Base-by-base conservation (phyloP, 1,140 invertebrate species). In the Teleopsis dalmanni region DNA sequence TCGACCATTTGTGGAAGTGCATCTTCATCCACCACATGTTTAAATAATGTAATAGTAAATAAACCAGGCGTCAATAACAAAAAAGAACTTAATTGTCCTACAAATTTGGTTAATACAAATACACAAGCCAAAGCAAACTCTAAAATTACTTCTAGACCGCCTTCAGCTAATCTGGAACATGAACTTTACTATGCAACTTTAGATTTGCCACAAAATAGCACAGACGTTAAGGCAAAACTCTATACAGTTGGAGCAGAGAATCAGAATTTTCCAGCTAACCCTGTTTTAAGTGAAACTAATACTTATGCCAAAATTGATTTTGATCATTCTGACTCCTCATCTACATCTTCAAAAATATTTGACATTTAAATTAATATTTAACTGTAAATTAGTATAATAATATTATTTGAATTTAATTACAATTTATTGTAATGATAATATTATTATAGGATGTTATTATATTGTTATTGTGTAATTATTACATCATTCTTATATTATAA, bases 251-350 rank as follows among this genome's bases (percentile, higher is more conserved):
- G 31, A 29, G 16, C 9, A 10, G 14, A 9, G 9, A 37, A 29
- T 10, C 10, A 10, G 34, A 31, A 27, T 6, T 8, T 26, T 31
- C 23, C 11, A 7, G 35, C 7, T 37, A 31, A 9, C 9, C n/a
- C 27, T 14, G 21, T 22, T 34, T 22, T 35, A 22, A 46, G 16
- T 14, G 29, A 54, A 69, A 75, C 44, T 62, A 74, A 35, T 79
- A 82, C 56, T 75, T 85, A 85, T 64, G 81, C 81, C n/a, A 78
- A 83, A 69, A 84, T 85, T 48, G 82, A 85, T 69, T 85, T 85
- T 62, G 75, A 75, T 9, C 81, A 81, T 69, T 77, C 75, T 50
- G 76, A 78, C 51, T 65, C 60, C 41, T 65, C 62, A 25, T 65
- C 62, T 45, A 61, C 62, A 50, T 65, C 62, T 57, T 65, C 62